Conservation (phyloP, 2,888 invertebrate species). For the Herminia tarsipennalis region DNA sequence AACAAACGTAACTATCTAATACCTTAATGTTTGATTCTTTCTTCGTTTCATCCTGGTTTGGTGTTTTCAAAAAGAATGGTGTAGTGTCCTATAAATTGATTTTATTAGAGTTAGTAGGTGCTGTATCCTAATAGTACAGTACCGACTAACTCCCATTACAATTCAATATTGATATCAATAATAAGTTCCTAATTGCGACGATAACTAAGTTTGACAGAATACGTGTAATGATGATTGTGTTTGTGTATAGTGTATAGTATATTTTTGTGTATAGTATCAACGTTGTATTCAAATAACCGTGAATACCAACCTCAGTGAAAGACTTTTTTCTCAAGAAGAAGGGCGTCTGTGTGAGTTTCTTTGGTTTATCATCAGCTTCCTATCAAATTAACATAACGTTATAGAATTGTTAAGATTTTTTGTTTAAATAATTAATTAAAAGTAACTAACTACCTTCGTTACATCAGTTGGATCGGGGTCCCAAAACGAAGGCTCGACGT, state of each 20-base stretch:
- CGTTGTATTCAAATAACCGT: neutral
- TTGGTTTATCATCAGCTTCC: slow-evolving; percentile 51
- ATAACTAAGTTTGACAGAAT: too few relatives aligned
- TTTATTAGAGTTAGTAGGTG: too few relatives aligned
- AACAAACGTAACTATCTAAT: too few relatives aligned
- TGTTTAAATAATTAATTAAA: neutral
- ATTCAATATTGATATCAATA: too few relatives aligned
- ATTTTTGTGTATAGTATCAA: slow-evolving; percentile 8
- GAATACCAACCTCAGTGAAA: slow-evolving; percentile 53
- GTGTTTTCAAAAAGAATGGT: slow-evolving; percentile 13
- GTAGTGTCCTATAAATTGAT: slow-evolving; percentile 14
- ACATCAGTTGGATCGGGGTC: slow-evolving; percentile 17
- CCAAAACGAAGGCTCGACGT: neutral
- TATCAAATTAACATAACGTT: slow-evolving; percentile 33
- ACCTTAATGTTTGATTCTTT: slow-evolving; percentile 20
- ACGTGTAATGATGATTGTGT: neutral
- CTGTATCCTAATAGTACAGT: too few relatives aligned
- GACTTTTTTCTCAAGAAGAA: slow-evolving; percentile 57
- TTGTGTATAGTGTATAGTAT: slow-evolving; percentile 5
- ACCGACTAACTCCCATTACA: too few relatives aligned
- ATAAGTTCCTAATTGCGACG: too few relatives aligned
- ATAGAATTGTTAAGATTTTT: neutral
- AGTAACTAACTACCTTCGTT: slow-evolving; percentile 14
- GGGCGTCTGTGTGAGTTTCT: slow-evolving; percentile 49
- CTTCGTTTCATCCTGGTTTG: slow-evolving; percentile 6